These are phyloP conservation scores for Hydropsyche tenuis DNA, from an alignment of 1,140 invertebrate genomes.

Conservation along the genomic window DNA sequence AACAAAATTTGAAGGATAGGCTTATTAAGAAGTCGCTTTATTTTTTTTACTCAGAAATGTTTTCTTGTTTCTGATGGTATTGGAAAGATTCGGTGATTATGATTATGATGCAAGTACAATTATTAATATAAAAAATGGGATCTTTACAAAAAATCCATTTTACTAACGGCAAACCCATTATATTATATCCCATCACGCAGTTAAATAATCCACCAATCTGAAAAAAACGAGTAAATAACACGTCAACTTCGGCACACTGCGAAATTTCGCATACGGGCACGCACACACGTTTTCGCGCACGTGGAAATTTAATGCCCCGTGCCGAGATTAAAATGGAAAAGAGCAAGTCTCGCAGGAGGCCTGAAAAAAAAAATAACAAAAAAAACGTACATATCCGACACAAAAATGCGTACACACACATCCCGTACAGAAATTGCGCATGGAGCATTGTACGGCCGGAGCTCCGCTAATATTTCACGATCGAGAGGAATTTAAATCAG, in stretches of 20 bases:
- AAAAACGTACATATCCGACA: background rate
- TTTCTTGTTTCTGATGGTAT: no score
- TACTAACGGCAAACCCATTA: no score
- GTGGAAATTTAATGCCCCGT: conserved; percentile 41
- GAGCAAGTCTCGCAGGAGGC: conserved; percentile 38
- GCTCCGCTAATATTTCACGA: conserved; percentile 45
- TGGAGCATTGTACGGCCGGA: conserved; percentile 32
- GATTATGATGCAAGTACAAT: no score
- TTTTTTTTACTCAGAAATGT: no score
- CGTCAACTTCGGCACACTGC: conserved; percentile 17
- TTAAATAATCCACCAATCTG: background rate
- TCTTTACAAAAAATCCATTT: no score
- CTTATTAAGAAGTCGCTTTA: no score
- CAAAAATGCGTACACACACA: conserved; percentile 22
- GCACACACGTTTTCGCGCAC: background rate
- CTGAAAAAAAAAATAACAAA: no score
- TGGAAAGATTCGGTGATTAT: no score
- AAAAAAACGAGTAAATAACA: conserved; percentile 9
- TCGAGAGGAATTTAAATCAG: conserved; percentile 43
- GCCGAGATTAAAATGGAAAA: conserved; percentile 48
- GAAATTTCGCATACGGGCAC: background rate
- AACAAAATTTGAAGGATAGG: no score
- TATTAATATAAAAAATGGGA: no score
- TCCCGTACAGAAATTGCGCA: background rate
- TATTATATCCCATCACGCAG: no score